Evolutionary conservation across 2,888 invertebrate genomes (phyloP).

Genomic region (Baronia brevicornis): DNA sequence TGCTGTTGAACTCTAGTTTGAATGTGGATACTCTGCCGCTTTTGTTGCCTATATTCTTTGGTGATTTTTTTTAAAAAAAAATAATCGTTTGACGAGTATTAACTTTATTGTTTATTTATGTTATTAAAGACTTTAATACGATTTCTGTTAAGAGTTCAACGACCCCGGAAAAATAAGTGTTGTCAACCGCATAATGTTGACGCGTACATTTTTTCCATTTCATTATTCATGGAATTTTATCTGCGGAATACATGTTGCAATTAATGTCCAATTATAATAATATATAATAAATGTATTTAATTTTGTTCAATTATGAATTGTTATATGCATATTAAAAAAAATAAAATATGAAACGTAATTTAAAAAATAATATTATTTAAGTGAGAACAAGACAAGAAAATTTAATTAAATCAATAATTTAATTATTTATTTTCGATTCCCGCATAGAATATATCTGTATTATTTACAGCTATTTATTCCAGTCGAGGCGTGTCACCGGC

Average conservation of each 20-base stretch:
- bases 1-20: conserved; percentile 72
- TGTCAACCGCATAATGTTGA: conserved; percentile 31
- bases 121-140: conserved; percentile 8
- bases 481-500: no score
- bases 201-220: conserved; percentile 13
- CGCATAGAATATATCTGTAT: no score
- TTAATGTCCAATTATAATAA: conserved; percentile 7
- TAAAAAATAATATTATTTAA: no score
- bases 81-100: conserved; percentile 18
- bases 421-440: no score
- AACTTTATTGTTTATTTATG: conserved; percentile 17
- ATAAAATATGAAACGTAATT: no score
- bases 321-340: background rate
- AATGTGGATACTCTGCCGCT: conserved; percentile 52
- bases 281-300: no score
- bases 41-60: conserved; percentile 53
- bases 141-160: conserved; percentile 42
- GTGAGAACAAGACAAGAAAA: no score
- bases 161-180: conserved; percentile 57
- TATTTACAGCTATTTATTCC: no score
- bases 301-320: background rate
- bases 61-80: conserved; percentile 29
- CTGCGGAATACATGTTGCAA: conserved; percentile 7
- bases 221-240: conserved; percentile 15
- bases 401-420: no score